phyloP scores from a whole-genome alignment of 2,113 vertebrate species.

The Hydrolagus affinis region DNA sequence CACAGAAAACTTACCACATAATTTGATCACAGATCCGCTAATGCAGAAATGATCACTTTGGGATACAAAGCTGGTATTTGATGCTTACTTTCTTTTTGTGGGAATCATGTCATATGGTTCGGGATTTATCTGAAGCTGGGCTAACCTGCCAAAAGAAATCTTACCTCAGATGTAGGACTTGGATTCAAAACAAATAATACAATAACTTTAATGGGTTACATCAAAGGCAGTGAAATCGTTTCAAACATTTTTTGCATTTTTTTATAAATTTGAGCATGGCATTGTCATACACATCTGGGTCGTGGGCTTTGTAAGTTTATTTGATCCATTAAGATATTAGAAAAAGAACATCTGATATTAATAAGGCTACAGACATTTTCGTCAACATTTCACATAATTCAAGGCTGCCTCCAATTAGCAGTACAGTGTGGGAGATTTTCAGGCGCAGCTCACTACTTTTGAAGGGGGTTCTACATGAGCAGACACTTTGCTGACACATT shows the following conservation, averaged over 20 bases:
- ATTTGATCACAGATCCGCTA: background rate
- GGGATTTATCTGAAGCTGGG: conserved; percentile 14
- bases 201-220: conserved; percentile 8
- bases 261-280: background rate
- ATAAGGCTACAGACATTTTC: conserved; percentile 52
- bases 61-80: conserved; percentile 13
- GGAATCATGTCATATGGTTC: conserved; percentile 1
- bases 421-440: conserved; percentile 50
- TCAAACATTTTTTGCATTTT: conserved; percentile 18
- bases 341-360: conserved; percentile 56
- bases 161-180: conserved; percentile 18
- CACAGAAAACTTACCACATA: background rate
- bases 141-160: conserved; percentile 20
- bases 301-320: conserved; percentile 39
- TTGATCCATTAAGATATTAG: conserved; percentile 47
- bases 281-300: conserved; percentile 18
- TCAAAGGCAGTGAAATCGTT: conserved; percentile 2
- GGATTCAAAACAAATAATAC: conserved; percentile 22
- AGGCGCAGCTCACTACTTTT: conserved; percentile 36
- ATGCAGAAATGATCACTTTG: background rate
- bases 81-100: background rate
- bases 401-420: conserved; percentile 61
- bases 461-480: conserved; percentile 56
- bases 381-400: conserved; percentile 54
- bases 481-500: conserved; percentile 62